Conservation (phyloP, 2,113 vertebrate genomes). For the Hippocampus barbouri region DNA sequence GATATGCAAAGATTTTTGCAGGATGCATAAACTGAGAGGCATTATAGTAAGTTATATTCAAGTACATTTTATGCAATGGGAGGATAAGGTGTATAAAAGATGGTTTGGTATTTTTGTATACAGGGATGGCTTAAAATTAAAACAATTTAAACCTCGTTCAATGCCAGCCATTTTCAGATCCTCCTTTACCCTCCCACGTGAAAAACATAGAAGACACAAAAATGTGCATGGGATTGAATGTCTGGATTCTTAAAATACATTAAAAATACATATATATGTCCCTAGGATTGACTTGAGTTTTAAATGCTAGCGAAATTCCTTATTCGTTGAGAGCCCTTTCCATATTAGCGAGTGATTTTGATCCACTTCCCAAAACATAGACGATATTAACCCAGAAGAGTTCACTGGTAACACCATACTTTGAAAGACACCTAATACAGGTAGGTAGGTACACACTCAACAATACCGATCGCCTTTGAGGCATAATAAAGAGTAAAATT, state of each 20-base stretch:
- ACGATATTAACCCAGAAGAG: neutral
- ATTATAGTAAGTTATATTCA: neutral
- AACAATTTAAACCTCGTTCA: too few relatives aligned
- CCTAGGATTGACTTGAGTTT: neutral
- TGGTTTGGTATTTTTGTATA: neutral
- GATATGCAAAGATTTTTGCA: neutral
- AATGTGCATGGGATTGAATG: too few relatives aligned
- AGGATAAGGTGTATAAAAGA: neutral
- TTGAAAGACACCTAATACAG: neutral
- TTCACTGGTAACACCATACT: neutral
- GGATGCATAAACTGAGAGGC: neutral
- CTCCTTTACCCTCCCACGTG: too few relatives aligned
- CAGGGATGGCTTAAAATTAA: neutral
- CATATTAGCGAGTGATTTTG: neutral
- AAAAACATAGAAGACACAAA: too few relatives aligned
- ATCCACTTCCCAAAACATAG: neutral
- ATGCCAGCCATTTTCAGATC: too few relatives aligned
- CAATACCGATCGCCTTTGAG: neutral
- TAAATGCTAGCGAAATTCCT: neutral
- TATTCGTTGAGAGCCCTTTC: neutral
- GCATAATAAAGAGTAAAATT: neutral
- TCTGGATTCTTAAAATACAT: too few relatives aligned
- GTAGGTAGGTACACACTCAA: neutral
- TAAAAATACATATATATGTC: too few relatives aligned
- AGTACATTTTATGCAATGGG: neutral